Evolutionary conservation across 64 coral and sea anemone genomes (phyloP), one percentile per base, ranked within the genome.

Genomic region (Dendrophyllia cribrosa): DNA sequence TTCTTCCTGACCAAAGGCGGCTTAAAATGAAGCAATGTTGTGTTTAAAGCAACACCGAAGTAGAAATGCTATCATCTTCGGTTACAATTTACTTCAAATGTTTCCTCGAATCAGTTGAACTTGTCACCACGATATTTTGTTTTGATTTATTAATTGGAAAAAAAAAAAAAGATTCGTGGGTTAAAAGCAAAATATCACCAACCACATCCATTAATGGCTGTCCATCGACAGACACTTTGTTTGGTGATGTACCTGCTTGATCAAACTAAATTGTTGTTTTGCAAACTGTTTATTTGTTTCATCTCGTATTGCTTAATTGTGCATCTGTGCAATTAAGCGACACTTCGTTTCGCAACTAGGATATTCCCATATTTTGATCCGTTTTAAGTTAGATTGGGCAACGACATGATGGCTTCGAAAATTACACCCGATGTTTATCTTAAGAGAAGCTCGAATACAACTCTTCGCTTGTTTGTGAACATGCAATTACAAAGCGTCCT

Each of bases 251-350:
- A 13, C 48, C 2, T 64, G 13, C 8, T 19, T 43, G 19, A 82
- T 64, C 63, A 65, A 64, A 67, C 3, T 3, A 67, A 84, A 52
- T 84, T 48, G 62, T 68, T 68, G 44, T 84, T 84, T 46, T 84
- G 45, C 43, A 62, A 68, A 84, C 80, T 67, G 67, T 68, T 68
- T 50, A 84, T 67, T 21, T 49, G 10, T 50, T 48, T 19, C 26
- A 67, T 84, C 62, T 84, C 46, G 20, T 84, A 66, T 66, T 66
- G 23, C 61, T n/a, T 82, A 82, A 82, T 82, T 64, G 78, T 45
- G 59, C 78, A 82, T 82, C 78, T 82, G 80, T 66, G 80, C 21
- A 66, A 84, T 84, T 84, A 84, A 84, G 80, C 61, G 67, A 67
- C 61, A 67, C 62, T 51, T 84, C 80, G 45, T 84, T 68, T 75